Base-by-base conservation (phyloP, 2,888 invertebrate species). In the Eupithecia dodoneata region DNA sequence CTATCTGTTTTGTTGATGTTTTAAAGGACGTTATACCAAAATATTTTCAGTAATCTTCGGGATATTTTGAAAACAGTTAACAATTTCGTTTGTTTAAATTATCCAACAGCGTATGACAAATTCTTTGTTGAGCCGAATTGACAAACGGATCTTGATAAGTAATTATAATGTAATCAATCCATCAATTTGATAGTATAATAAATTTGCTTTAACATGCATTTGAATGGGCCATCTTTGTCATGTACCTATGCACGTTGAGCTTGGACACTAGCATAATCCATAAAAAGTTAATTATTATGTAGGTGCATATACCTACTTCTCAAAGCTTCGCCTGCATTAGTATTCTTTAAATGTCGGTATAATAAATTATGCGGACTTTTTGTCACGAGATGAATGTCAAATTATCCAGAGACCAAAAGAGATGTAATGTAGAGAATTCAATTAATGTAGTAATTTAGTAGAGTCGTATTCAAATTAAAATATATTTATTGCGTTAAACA, bases 291-390 rank as follows among this genome's bases (percentile, higher is more conserved):
- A 81, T 84, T 84, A 83, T 84, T 86, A 83, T 74, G 70, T 74
- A 69, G 63, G 30, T 63, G 4, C 30, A 63, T 10, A 63, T 63
- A 63, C 4, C 63, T 63, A 63, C 76, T 81, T 73, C 78, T 81
- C 73, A 45, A 77, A 82, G 75, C 74, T 80, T 78, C 73, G 63
- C 63, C 44, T 73, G 72, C 76, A 83, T 86, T 84, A 81, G 80
- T 83, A 87, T 87, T 86, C 88, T 73, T 42, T 44, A 30, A 13
- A 74, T 63, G 72, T 78, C 73, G 67, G 73, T 73, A 82, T 79
- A 82, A 83, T 84, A 83, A 83, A 83, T 82, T 84, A 74, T 77
- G 81, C 77, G 76, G 81, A 76, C 76, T 84, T 86, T 86, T 86
- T 86, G 84, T 79, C 80, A 77, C 78, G 83, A 59, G 66, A 70